A percentile compares a stretch with the other conserved stretches of the same genome.
These are phyloP conservation scores for Cenopis cana DNA, from an alignment of 2,888 invertebrate genomes.

Conservation along the genomic window DNA sequence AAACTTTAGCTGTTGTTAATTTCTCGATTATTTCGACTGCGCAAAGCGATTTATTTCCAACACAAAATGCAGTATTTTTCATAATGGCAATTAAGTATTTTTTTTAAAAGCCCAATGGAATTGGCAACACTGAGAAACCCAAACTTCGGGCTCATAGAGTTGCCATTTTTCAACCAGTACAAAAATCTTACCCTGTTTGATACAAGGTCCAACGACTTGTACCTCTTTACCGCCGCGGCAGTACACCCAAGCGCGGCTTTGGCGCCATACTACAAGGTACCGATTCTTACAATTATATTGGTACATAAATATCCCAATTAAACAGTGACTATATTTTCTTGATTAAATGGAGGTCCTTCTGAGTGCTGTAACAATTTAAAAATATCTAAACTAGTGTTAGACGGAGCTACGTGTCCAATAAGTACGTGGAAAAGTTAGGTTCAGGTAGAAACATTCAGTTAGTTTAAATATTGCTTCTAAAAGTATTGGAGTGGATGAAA, in stretches of 20 bases:
- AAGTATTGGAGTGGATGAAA: constrained; percentile 1
- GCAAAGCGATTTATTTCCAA: background rate
- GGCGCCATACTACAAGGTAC: constrained; percentile 47
- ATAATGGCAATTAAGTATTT: background rate
- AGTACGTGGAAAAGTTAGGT: constrained; percentile 43
- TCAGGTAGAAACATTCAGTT: constrained; percentile 41
- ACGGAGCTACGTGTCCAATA: constrained; percentile 58
- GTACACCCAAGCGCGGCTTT: constrained; percentile 58
- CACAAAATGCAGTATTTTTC: background rate
- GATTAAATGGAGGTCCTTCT: constrained; percentile 66
- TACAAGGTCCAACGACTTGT: background rate
- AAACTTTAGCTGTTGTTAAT: background rate
- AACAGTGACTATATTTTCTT: constrained; percentile 62
- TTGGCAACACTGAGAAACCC: constrained; percentile 13
- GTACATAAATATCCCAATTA: constrained; percentile 54
- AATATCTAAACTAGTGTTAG: constrained; percentile 63
- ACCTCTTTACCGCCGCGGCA: constrained; percentile 51
- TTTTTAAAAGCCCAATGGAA: background rate
- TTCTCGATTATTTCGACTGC: background rate
- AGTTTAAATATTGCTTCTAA: constrained; percentile 21
- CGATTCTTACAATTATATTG: constrained; percentile 43
- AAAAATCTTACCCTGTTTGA: constrained; percentile 1
- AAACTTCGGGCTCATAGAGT: background rate
- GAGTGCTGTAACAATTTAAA: constrained; percentile 70
- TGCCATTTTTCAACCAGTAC: background rate